Evolutionary conservation across 2,888 invertebrate genomes (phyloP), one percentile per base, ranked within the genome.

Genomic region (Ochlodes sylvanus): DNA sequence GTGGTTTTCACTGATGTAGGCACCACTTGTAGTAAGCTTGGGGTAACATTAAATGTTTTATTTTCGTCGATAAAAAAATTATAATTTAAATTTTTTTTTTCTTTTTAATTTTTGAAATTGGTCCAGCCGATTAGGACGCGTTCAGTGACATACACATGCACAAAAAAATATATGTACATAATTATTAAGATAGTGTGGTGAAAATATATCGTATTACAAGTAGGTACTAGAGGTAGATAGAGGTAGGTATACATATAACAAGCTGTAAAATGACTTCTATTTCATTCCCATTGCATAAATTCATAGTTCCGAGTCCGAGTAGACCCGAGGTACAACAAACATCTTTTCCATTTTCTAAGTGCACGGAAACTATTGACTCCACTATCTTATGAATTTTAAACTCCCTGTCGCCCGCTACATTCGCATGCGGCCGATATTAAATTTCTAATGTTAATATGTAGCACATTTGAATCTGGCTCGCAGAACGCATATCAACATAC

Each of bases 401-500:
- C 57, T 62, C 27, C 56, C 56, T 19, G 68, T 63, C 68, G 57
- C 41, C 54, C 63, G 68, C 63, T 58, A 63, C 63, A 17, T 63
- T 63, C 57, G 58, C 68, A 57, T 54, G 41, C 62, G n/a, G 54
- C 56, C 52, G 55, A 68, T 68, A 68, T 68, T 63, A 63, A 68
- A 68, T 63, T 68, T 63, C 63, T 63, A 68, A 68, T 68, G 68
- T 68, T 68, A 68, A 68, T 68, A 58, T 68, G 68, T 62, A 65
- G 55, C 63, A 65, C 63, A 61, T 62, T 61, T 63, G 63, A 64
- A 68, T 68, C 68, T 63, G 58, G 58, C 60, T 60, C 52, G 55
- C 56, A 65, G 71, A 73, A 74, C 73, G 72, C 73, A 73, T 71
- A 71, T 70, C 64, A 55, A 21, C 68, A 63, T 68, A 58, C 63